Evolutionary conservation across 2,113 vertebrate genomes (phyloP).

Genomic region (Xyrauchen texanus): DNA sequence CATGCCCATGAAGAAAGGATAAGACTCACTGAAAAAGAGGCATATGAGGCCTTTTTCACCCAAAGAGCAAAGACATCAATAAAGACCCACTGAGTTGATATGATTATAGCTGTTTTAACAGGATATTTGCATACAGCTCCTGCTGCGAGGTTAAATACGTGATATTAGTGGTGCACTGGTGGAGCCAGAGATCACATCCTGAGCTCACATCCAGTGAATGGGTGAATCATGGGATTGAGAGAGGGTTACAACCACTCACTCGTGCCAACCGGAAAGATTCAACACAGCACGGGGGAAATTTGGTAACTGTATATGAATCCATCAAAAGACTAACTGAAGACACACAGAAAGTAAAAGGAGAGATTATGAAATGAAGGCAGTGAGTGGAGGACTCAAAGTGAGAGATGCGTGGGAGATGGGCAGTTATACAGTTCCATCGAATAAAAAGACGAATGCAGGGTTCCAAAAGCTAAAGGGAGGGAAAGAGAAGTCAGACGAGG

Average conservation of each 20-base stretch:
- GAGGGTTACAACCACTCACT: slow-evolving; percentile 9
- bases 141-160: slow-evolving; percentile 15
- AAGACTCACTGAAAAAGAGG: not conserved
- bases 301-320: slow-evolving; percentile 40
- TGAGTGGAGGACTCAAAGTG: slow-evolving; percentile 12
- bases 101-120: slow-evolving; percentile 17
- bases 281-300: slow-evolving; percentile 20
- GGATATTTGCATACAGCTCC: slow-evolving; percentile 10
- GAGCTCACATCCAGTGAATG: slow-evolving; percentile 6
- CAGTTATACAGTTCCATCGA: not conserved
- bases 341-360: not conserved
- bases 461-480: slow-evolving; percentile 4
- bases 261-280: slow-evolving; percentile 28
- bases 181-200: not conserved
- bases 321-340: slow-evolving; percentile 24
- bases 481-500: slow-evolving; percentile 43
- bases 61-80: not conserved
- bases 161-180: not conserved
- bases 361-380: not conserved
- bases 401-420: slow-evolving; percentile 27
- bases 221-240: not conserved
- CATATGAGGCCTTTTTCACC: not conserved
- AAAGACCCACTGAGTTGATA: slow-evolving; percentile 14
- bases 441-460: slow-evolving; percentile 1
- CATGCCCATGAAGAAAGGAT: not conserved